phyloP scores from a whole-genome alignment of 64 coral and sea anemone genomes.

The Pocillopora verrucosa region DNA sequence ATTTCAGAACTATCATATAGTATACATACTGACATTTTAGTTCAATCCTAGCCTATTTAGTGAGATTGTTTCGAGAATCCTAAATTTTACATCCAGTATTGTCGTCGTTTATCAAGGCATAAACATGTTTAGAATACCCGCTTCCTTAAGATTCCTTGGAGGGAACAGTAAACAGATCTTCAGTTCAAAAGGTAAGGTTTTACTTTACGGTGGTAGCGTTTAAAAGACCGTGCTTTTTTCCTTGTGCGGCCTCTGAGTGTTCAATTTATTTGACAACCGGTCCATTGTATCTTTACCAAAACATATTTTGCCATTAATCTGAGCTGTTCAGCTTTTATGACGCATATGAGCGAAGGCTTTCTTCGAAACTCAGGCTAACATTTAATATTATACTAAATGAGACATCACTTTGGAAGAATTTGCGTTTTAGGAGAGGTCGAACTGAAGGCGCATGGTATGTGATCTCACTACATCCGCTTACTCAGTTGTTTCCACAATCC shows the following conservation, averaged over 20 bases:
- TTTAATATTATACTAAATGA: too few relatives aligned
- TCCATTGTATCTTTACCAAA: too few relatives aligned
- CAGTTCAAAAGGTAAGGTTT: slow-evolving; percentile 26
- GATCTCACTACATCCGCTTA: background rate
- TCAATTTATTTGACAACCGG: too few relatives aligned
- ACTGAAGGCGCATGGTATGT: background rate
- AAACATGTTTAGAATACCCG: slow-evolving; percentile 36
- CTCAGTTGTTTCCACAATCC: background rate
- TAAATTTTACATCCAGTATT: background rate
- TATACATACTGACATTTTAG: background rate
- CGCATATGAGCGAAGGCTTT: too few relatives aligned
- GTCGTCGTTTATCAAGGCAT: slow-evolving; percentile 1
- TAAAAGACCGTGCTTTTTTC: background rate
- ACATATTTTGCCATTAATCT: too few relatives aligned
- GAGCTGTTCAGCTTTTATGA: too few relatives aligned
- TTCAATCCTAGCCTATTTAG: background rate
- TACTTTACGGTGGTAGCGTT: background rate
- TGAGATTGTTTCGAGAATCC: background rate
- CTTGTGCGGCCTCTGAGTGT: too few relatives aligned
- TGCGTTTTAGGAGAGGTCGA: background rate
- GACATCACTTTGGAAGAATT: background rate
- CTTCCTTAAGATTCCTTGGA: slow-evolving; percentile 7
- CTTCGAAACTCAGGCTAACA: too few relatives aligned
- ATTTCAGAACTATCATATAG: background rate
- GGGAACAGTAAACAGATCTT: slow-evolving; percentile 22